Base-by-base conservation (phyloP, 2,113 vertebrate species). In the Oryzias melastigma region DNA sequence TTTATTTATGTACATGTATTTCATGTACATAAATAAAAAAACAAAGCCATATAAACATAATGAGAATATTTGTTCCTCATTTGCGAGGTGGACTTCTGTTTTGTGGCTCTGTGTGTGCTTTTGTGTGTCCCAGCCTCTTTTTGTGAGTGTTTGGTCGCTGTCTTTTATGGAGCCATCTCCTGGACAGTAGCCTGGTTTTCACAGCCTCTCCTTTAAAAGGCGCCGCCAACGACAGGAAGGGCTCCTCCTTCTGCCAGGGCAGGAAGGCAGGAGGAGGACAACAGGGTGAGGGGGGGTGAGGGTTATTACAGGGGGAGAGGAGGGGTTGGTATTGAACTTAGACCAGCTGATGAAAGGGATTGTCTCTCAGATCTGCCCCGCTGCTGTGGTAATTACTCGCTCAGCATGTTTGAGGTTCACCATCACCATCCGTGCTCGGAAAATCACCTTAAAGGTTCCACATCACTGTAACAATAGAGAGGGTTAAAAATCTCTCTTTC, bases 121-220 rank as follows among this genome's bases (percentile, higher is more conserved):
- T 19, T 42, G n/a, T 53, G 58, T 50, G 53, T 41, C 18, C 40
- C 14, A 60, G 44, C 42, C 25, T 77, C 65, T 53, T 69, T 71
- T 68, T 75, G 35, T 57, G 76, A 57, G 77, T 78, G 82, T 87
- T 75, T 85, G 80, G 25, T 76, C 35, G 81, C 80, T 72, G 78
- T 75, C 85, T 71, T 89, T 89, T 89, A 88, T 89, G 75, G 85
- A 86, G 76, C 84, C 78, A 84, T 90, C 83, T 90, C 82, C 77
- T 86, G 86, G 86, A 90, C 85, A 75, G 83, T 80, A 76, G 81
- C 73, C 70, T 73, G 78, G 73, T 87, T 86, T 90, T 90, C 85
- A 84, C 87, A 85, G 82, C 66, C 82, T 79, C 77, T 82, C 78
- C 81, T 89, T 88, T 85, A 80, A 82, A 85, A 87, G 80, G 69